Evolutionary conservation across 2,888 invertebrate species (phyloP), one percentile per base, ranked within the genome.

Genomic region (Terebella lapidaria): DNA sequence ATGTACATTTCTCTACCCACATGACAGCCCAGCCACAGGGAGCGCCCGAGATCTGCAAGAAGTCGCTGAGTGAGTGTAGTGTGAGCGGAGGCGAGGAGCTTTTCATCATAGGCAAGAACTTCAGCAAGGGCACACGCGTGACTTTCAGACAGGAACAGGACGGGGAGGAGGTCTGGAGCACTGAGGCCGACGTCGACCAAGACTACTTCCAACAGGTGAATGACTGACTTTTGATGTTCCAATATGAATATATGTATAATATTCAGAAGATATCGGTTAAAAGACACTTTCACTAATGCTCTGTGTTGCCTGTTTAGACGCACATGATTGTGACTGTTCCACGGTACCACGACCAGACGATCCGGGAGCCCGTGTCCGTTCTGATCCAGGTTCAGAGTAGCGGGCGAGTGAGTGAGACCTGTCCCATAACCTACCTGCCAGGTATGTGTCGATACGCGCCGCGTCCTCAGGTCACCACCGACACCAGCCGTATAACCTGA

Each of bases 51-150:
- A 77, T 83, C 35, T 73, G 74, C 60, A 74, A 78, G 61, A 76
- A 76, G 72, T 82, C 82, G 51, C 59, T 77, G 53, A 60, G 59
- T 2, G 69, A 72, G 42, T 67, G 70, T 20, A 59, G 69, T 2
- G 71, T 72, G 0, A 59, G 63, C 22, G 82, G 83, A 18, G 80
- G 79, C 15, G 68, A 71, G 28, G 81, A 81, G 29, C 66, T 83
- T 53, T 81, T 82, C 64, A 78, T 83, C 54, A 80, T 82, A 49
- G 81, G 81, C 25, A 78, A 81, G 61, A 82, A 82, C 67, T 83
- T 82, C 68, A 74, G 77, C 63, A 78, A 80, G 60, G 78, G 78
- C 56, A 77, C 80, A 27, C 70, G 67, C 25, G 79, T 82, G 4
- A 54, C 75, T 29, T 82, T 82, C 62, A 74, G 76, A 52, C 78